These are phyloP conservation scores for Procambarus clarkii DNA, from an alignment of 1,140 invertebrate species.

Conservation along the genomic window DNA sequence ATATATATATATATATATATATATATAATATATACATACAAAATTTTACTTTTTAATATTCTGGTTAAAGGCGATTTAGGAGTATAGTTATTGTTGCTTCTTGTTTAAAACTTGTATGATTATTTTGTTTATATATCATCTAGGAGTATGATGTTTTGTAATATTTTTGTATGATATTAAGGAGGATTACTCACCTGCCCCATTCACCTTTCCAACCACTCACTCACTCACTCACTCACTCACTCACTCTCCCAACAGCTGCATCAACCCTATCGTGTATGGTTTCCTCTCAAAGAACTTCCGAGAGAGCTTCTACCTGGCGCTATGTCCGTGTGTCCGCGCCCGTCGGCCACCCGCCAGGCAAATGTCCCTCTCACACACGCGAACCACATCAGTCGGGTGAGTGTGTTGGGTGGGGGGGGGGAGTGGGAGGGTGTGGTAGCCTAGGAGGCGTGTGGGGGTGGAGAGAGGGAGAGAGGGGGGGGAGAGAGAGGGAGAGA, in stretches of 20 bases:
- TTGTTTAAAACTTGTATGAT: too few relatives aligned
- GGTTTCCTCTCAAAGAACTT: slow-evolving; percentile 89
- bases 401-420: slow-evolving; percentile 37
- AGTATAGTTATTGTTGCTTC: too few relatives aligned
- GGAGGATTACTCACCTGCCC: too few relatives aligned
- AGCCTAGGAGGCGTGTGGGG: background rate
- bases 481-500: background rate
- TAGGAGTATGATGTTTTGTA: too few relatives aligned
- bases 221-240: background rate
- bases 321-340: slow-evolving; percentile 57
- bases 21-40: too few relatives aligned
- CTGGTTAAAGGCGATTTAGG: too few relatives aligned
- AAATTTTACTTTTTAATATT: too few relatives aligned
- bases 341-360: slow-evolving; percentile 13
- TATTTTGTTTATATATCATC: too few relatives aligned
- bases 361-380: slow-evolving; percentile 60
- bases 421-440: background rate
- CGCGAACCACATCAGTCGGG: slow-evolving; percentile 54
- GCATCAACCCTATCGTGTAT: slow-evolving; percentile 87
- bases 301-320: slow-evolving; percentile 74
- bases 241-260: slow-evolving; percentile 78
- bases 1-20: too few relatives aligned
- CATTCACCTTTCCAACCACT: too few relatives aligned
- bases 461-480: background rate
- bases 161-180: too few relatives aligned